Base-by-base conservation (phyloP, 2,888 invertebrate genomes). In the Adelphocoris suturalis region DNA sequence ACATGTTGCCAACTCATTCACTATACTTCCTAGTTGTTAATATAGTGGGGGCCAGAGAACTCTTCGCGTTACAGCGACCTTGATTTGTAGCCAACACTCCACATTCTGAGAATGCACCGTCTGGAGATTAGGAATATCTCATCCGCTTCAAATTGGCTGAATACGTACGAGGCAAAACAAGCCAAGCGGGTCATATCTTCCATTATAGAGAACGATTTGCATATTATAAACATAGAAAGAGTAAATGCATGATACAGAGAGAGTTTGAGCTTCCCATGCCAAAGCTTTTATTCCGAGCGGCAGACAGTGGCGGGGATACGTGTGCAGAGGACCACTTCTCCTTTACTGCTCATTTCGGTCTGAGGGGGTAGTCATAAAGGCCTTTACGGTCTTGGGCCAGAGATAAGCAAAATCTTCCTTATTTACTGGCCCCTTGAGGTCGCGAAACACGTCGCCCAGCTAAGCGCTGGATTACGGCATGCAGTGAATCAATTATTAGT, bases 361-460 rank as follows among this genome's bases (percentile, higher is more conserved):
- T 47, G 46, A 78, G 78, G 78, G 37, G 78, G n/a, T 19, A 78
- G 37, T 16, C 37, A 78, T 46, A 68, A 68, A 68, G 78, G 46
- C 78, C 47, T 78, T 78, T 78, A 78, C 78, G 78, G 78, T 47
- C 78, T n/a, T 46, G 46, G 13, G 78, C 78, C 14, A 11, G 46
- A 78, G 78, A 78, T 78, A 78, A 78, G 78, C 78, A 78, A 78
- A 76, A 78, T 78, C 78, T 78, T 78, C 78, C 46, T 78, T 78
- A 78, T 78, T 46, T 78, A 78, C 78, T 14, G 46, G 46, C 5
- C 78, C 46, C 46, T 78, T 78, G 78, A 78, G 78, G 78, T 28
- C 78, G 37, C 78, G 46, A 19, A 47, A 12, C 78, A 78, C 78
- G 78, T 78, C 78, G 78, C 78, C 14, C 46, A 14, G 37, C 78